Conservation (phyloP, 2,113 vertebrate species). For the Pungitius pungitius region DNA sequence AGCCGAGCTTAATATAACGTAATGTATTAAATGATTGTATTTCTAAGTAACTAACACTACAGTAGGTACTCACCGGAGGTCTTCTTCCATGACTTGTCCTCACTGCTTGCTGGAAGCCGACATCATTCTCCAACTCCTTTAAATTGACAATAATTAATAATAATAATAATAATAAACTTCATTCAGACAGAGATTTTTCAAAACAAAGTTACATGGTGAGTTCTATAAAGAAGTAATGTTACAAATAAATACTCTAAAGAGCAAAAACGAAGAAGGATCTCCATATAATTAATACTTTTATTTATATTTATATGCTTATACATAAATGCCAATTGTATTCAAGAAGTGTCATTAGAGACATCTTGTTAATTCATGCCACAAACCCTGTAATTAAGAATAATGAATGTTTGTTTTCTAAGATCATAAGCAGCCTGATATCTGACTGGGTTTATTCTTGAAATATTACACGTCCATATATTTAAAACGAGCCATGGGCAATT, state of each 20-base stretch:
- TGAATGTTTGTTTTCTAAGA: background rate
- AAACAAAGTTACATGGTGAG: background rate
- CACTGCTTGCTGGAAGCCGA: conserved; percentile 91
- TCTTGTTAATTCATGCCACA: background rate
- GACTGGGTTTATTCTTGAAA: background rate
- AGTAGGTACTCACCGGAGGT: conserved; percentile 84
- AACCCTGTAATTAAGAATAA: background rate
- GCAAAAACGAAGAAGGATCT: background rate
- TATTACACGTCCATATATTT: too few relatives aligned
- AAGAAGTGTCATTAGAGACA: background rate
- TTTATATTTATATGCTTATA: too few relatives aligned
- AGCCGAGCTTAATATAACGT: background rate
- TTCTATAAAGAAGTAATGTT: background rate
- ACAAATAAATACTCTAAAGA: background rate
- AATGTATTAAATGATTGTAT: background rate
- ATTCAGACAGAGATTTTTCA: background rate
- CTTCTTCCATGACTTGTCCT: conserved; percentile 94
- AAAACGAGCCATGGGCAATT: too few relatives aligned
- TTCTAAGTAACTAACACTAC: background rate
- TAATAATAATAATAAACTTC: background rate
- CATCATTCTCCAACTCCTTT: conserved; percentile 94
- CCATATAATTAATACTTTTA: background rate
- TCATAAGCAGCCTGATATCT: too few relatives aligned
- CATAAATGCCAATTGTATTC: background rate
- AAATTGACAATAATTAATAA: background rate